A percentile compares a stretch with the other conserved stretches of the same genome.
Conservation (phyloP, 1,140 invertebrate species). For the Lerema accius region DNA sequence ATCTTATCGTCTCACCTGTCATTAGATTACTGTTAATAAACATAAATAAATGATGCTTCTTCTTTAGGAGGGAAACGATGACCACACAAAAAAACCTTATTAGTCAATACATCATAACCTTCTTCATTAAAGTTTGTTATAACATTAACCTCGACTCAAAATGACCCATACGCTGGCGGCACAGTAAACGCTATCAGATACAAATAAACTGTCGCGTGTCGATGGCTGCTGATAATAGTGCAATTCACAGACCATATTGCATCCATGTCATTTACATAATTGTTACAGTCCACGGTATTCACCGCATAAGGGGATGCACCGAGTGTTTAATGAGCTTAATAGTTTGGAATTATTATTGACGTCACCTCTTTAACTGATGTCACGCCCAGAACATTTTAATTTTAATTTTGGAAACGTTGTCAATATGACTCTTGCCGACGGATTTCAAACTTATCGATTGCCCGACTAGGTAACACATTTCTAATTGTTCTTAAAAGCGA, state of each 20-base stretch:
- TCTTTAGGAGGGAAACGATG: too few species aligned
- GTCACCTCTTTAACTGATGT: constrained; percentile 22
- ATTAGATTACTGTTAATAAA: too few species aligned
- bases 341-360: constrained; percentile 40
- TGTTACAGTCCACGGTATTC: constrained; percentile 53
- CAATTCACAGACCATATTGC: constrained; percentile 77
- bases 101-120: too few species aligned
- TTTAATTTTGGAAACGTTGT: constrained; percentile 14
- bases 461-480: too few species aligned
- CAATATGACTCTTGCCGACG: too few species aligned
- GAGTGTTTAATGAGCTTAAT: constrained; percentile 56
- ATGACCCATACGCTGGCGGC: constrained; percentile 2
- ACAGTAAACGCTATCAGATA: constrained; percentile 19
- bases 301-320: constrained; percentile 39
- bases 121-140: too few species aligned
- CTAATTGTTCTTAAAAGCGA: too few species aligned
- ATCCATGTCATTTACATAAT: constrained; percentile 77
- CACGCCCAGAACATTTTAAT: constrained; percentile 13
- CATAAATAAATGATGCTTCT: too few species aligned
- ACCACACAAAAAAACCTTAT: too few species aligned
- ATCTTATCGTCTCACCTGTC: too few species aligned
- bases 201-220: constrained; percentile 66
- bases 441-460: too few species aligned
- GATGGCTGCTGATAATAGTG: constrained; percentile 64
- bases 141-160: constrained; percentile 3